Evolutionary conservation across 2,888 invertebrate genomes (phyloP).

Genomic region (Caenorhabditis virilis): DNA sequence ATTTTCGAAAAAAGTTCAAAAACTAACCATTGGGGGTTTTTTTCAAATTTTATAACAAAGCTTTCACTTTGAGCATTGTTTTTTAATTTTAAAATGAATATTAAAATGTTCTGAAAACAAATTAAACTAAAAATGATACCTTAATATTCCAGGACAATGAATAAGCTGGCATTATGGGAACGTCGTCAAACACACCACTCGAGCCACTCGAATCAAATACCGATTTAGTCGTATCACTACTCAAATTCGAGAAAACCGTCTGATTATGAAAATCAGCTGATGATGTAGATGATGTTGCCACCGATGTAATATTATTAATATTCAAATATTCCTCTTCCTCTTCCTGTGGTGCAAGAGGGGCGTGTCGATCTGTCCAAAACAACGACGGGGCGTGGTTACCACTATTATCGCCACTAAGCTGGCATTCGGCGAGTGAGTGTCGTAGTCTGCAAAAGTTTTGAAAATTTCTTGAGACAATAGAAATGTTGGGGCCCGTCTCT

Average conservation of each 20-base stretch:
- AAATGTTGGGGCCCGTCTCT: too few species aligned
- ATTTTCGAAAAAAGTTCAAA: constrained; percentile 2
- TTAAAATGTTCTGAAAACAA: not conserved
- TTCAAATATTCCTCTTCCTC: constrained; percentile 21
- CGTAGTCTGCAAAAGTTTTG: constrained; percentile 13
- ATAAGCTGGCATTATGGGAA: constrained; percentile 7
- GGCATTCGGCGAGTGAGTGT: constrained; percentile 32
- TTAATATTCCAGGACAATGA: constrained; percentile 28
- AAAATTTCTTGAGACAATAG: too few species aligned
- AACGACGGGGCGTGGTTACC: constrained; percentile 8
- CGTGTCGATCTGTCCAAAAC: constrained; percentile 12
- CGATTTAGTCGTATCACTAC: too few species aligned
- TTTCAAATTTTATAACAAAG: too few species aligned
- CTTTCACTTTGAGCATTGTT: too few species aligned
- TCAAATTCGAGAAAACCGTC: not conserved
- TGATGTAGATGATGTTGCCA: constrained; percentile 5
- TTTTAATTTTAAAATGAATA: too few species aligned
- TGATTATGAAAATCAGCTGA: not conserved
- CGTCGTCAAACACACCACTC: too few species aligned
- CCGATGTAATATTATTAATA: not conserved
- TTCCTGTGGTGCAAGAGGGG: constrained; percentile 31
- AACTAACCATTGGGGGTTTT: too few species aligned
- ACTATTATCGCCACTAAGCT: constrained; percentile 9
- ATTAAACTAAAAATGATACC: constrained; percentile 3
- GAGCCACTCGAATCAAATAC: too few species aligned